Evolutionary conservation across 2,888 invertebrate genomes (phyloP).

Genomic region (Byasa hedistus): DNA sequence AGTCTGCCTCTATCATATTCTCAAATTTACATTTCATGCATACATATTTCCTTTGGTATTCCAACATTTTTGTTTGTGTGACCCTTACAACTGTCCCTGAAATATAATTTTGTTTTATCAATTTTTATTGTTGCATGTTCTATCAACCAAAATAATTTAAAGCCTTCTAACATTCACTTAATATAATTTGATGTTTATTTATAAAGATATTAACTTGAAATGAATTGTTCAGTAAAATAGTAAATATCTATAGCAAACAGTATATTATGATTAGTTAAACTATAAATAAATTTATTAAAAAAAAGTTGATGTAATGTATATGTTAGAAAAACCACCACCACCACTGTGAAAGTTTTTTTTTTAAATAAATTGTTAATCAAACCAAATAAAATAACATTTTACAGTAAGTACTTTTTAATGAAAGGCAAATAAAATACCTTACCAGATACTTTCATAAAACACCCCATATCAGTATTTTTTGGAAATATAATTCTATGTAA

Average conservation of each 20-base stretch:
- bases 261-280: too few species aligned
- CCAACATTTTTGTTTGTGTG: constrained; percentile 87
- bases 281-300: too few species aligned
- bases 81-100: constrained; percentile 89
- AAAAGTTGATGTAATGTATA: too few species aligned
- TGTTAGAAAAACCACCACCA: too few species aligned
- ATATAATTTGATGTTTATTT: too few species aligned
- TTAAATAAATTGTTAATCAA: too few species aligned
- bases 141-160: neutral
- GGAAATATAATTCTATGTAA: constrained; percentile 84
- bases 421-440: constrained; percentile 35
- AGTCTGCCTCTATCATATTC: constrained; percentile 83
- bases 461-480: constrained; percentile 84
- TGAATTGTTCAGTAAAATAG: too few species aligned
- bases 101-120: constrained; percentile 9
- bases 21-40: constrained; percentile 88
- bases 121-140: neutral
- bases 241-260: too few species aligned
- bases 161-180: too few species aligned
- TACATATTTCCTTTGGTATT: constrained; percentile 85
- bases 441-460: constrained; percentile 87
- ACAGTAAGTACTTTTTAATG: neutral
- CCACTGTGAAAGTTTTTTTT: too few species aligned
- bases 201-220: too few species aligned
- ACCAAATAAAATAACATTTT: neutral